These are phyloP conservation scores for Crotophaga sulcirostris DNA, from an alignment of 2,113 vertebrate species.

Conservation along the genomic window DNA sequence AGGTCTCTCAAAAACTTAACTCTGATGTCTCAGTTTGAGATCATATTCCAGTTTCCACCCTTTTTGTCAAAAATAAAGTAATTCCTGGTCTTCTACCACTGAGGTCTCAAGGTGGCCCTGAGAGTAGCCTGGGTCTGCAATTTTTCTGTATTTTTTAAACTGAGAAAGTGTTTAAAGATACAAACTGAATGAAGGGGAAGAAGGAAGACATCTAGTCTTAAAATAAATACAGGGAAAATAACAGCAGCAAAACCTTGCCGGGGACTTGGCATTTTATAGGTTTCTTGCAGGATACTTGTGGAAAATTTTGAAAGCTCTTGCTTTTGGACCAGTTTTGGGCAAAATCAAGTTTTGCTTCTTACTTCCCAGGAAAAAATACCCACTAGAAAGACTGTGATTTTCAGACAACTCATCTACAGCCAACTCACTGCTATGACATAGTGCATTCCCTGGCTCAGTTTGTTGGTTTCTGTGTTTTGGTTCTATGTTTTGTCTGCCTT, in stretches of 20 bases:
- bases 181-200: neutral
- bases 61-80: neutral
- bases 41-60: neutral
- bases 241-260: neutral
- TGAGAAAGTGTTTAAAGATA: neutral
- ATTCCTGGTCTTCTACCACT: neutral
- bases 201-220: neutral
- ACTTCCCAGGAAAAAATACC: neutral
- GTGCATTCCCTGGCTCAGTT: neutral
- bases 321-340: neutral
- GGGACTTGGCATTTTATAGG: neutral
- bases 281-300: neutral
- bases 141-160: neutral
- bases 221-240: neutral
- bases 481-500: neutral
- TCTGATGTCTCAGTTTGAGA: neutral
- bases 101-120: neutral
- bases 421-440: neutral
- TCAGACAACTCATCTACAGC: neutral
- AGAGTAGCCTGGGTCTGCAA: neutral
- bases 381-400: neutral
- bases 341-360: neutral
- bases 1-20: neutral
- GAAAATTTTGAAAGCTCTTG: neutral
- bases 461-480: neutral